Conservation (phyloP, 2,113 vertebrate species). For the Trachemys scripta region DNA sequence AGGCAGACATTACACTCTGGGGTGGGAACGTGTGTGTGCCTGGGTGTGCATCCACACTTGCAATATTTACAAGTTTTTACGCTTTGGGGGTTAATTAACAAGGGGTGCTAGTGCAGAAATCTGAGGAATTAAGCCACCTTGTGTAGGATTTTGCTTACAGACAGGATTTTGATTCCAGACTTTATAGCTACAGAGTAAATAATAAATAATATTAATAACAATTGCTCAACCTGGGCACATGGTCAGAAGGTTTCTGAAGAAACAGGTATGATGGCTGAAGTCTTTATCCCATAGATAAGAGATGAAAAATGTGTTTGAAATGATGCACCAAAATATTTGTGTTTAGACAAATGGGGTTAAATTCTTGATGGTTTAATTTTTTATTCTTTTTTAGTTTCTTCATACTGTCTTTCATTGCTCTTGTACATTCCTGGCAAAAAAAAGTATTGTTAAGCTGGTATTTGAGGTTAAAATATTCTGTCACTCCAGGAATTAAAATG, state of each 20-base stretch:
- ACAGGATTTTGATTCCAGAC: not conserved
- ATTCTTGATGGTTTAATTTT: not conserved
- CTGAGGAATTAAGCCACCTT: not conserved
- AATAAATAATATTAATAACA: conserved; percentile 8
- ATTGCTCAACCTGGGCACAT: conserved; percentile 7
- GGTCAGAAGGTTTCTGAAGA: not conserved
- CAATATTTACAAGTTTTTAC: not conserved
- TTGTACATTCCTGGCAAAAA: not conserved
- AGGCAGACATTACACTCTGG: not conserved
- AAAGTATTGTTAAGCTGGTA: not conserved
- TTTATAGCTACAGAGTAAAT: conserved; percentile 26
- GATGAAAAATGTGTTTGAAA: not conserved
- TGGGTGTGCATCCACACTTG: not conserved
- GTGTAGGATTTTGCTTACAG: not conserved
- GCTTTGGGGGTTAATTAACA: not conserved
- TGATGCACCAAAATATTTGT: not conserved
- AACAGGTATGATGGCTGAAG: not conserved
- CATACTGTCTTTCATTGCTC: not conserved
- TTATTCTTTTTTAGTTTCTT: not conserved
- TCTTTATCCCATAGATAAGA: not conserved
- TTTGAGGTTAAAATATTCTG: not conserved
- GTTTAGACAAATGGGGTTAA: conserved; percentile 12
- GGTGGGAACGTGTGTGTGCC: not conserved
- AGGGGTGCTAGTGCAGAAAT: not conserved
- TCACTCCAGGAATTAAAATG: conserved; percentile 45